phyloP scores from a whole-genome alignment of 2,113 vertebrate genomes.

The Buteo buteo region DNA sequence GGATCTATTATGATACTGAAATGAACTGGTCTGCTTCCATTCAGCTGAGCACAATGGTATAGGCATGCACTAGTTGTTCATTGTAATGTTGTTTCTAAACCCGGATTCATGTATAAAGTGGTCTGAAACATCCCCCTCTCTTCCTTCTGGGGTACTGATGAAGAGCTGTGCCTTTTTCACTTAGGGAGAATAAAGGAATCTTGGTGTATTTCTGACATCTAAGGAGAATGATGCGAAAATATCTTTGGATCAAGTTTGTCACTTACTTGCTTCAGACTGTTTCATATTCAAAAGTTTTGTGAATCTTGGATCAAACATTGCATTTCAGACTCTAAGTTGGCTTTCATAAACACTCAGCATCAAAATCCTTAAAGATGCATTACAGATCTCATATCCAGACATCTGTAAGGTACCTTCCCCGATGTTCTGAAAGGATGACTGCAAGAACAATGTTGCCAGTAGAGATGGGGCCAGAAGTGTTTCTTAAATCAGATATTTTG shows the following conservation, averaged over 20 bases:
- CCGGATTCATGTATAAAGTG: not conserved
- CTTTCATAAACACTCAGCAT: not conserved
- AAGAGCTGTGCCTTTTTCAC: not conserved
- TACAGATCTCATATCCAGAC: not conserved
- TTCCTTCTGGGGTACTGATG: not conserved
- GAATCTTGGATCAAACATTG: not conserved
- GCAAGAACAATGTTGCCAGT: not conserved
- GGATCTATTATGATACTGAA: not conserved
- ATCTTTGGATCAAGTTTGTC: not conserved
- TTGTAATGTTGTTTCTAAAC: not conserved
- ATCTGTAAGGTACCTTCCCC: not conserved
- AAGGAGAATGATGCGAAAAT: not conserved
- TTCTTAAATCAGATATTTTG: not conserved
- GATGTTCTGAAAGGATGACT: not conserved
- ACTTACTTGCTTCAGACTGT: not conserved
- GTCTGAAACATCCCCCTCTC: not conserved
- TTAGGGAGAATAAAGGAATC: not conserved
- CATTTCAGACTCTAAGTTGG: not conserved
- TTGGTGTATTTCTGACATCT: not conserved
- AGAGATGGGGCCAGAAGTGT: not conserved
- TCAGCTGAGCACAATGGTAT: not conserved
- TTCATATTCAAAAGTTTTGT: not conserved
- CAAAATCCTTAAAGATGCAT: not conserved
- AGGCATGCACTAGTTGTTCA: not conserved
- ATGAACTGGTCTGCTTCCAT: not conserved